Evolutionary conservation across 1,140 invertebrate species (phyloP), one percentile per base, ranked within the genome.

Genomic region (Scaptomyza pallida): DNA sequence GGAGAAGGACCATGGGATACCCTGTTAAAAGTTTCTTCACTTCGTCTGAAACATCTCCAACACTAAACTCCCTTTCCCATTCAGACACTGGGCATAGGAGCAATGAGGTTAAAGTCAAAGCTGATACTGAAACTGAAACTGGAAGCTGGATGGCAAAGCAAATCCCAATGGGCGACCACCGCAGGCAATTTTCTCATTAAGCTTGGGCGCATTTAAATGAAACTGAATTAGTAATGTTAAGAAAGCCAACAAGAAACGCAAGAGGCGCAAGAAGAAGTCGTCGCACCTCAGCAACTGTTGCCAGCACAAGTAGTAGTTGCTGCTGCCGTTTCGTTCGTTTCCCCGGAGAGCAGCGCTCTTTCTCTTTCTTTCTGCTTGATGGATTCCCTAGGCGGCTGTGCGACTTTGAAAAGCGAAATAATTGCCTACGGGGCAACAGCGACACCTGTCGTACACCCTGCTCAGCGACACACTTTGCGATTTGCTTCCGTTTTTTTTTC

Each of bases 171-270:
- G 44, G 64, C 57, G 75, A 54, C 45, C 70, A 75, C 81, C 81
- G 78, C 82, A 86, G 81, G 81, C 81, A 83, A 88, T 86, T 86
- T 86, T 88, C 81, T 86, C 82, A 86, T 86, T 86, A 86, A 77
- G 82, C 81, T 72, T 50, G 69, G 65, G 72, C 81, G 77, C 81
- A 86, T 86, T 86, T 86, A 81, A 86, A 86, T 88, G 80, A 88
- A 88, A 86, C 81, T 86, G 81, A 86, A 86, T 86, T 86, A 86
- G 86, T 86, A 88, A 86, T 88, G 78, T 74, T 61, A 41, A 76
- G 72, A 67, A 75, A 85, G 56, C 72, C 81, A 56, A 72, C 30
- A 37, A 71, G 61, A 35, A 12, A 37, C 12, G 33, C 19, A 37
- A 71, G 61, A 17, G 8, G 35, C 21, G 21, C 23, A 19, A 56